Evolutionary conservation across 1,140 invertebrate species (phyloP), one percentile per base, ranked within the genome.

Genomic region (Lepidurus apus): DNA sequence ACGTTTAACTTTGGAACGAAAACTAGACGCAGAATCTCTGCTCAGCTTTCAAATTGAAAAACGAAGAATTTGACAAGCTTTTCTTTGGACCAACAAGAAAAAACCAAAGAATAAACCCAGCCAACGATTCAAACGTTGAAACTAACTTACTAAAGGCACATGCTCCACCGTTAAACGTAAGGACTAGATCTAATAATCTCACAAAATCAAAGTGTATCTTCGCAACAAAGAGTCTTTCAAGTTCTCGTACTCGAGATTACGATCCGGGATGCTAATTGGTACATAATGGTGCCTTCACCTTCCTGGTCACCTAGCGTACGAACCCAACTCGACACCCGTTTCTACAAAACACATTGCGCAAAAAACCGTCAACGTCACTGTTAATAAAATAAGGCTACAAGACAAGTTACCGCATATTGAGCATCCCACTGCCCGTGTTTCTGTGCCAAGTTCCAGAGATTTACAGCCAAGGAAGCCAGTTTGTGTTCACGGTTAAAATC

Each of bases 381-480:
- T 1, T n/a, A 17, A 13, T n/a, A 65, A 13, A 65, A 13, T 7
- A 65, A 65, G 13, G 13, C 53, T 65, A n/a, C 21, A 17, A n/a
- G 53, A 17, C 53, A 65, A 11, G 21, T 84, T 84, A 88, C 87
- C 80, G 82, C 82, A 8, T 85, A 84, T 84, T 88, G 88, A 13
- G 83, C 81, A 83, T 91, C 89, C 73, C 85, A 81, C 45, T 84
- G 84, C 34, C 86, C 85, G 82, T 90, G 85, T 83, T 90, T 92
- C 77, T 89, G 86, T n/a, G 91, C 88, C 76, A 95, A 85, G 80
- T 89, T 87, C 93, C 93, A 95, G 10, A 96, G 86, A 85, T 95
- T 95, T 0, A 89, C 82, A 42, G 91, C 91, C 47, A 96, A 85
- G 44, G 86, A 88, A 1, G 88, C 86, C 81, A 93, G 86, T 42